Conservation (phyloP, 2,888 invertebrate species). For the Eulithis prunata region DNA sequence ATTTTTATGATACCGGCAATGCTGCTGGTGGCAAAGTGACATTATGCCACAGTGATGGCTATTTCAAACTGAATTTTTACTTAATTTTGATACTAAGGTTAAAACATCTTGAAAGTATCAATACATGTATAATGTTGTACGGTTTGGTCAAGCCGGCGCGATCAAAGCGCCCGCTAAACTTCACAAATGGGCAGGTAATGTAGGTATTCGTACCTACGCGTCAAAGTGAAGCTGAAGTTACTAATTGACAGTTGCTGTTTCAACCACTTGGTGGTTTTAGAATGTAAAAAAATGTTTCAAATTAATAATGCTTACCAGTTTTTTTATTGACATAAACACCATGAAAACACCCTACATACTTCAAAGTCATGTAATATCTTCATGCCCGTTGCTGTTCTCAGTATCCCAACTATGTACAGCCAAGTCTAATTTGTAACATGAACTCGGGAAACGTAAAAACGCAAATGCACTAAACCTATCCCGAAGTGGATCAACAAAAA, state of each 20-base stretch:
- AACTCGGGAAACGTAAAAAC: slow-evolving; percentile 6
- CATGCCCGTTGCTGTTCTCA: background rate
- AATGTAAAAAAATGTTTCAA: no score
- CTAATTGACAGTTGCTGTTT: background rate
- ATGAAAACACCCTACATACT: background rate
- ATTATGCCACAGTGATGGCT: background rate
- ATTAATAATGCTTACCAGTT: no score
- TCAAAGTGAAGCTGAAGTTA: no score
- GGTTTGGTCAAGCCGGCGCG: no score
- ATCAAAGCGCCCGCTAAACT: no score
- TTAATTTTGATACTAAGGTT: background rate
- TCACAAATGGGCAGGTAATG: no score
- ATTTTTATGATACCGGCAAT: slow-evolving; percentile 4
- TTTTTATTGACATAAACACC: no score
- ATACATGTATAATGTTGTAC: no score
- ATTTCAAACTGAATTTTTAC: slow-evolving; percentile 1
- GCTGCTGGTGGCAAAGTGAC: background rate
- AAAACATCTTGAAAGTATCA: no score
- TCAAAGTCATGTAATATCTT: background rate
- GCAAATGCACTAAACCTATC: background rate
- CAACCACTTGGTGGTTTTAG: background rate
- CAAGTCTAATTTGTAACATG: slow-evolving; percentile 4
- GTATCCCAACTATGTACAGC: background rate
- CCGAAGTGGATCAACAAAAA: slow-evolving; percentile 10
- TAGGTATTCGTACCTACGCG: no score